Evolutionary conservation across 2,797 vertebrate genomes (phyloP), one percentile per base, ranked within the genome.

Genomic region (Paguma larvata): DNA sequence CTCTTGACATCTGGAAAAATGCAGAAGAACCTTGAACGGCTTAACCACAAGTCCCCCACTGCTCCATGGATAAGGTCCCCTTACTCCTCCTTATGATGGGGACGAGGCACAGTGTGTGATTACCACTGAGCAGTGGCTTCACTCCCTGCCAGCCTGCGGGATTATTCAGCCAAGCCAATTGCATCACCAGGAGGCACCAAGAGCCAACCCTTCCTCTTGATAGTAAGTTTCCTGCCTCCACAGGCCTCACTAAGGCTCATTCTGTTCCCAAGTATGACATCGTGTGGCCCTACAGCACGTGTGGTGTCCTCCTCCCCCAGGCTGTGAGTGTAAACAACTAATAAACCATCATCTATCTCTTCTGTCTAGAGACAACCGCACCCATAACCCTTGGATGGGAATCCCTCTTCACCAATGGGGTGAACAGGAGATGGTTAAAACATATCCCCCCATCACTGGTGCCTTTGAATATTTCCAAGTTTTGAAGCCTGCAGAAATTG

Each of bases 281-380:
- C 1, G 0, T 6, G 78, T 21, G 23, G 32, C 18, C 38, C 18
- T 13, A 11, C 10, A 1, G 2, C 6, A 14, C 4, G 9, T 18
- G 11, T 9, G 10, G 13, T 44, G 23, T 44, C 9, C 34, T 25
- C 38, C 19, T 68, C 8, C 18, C 53, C 44, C 13, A 41, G 25
- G 44, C 23, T 34, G 1, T 38, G 67, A 51, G 8, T 25, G 19
- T 34, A 21, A 18, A 53, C 82, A 25, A 30, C 38, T 15, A 12
- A 32, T 21, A 18, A 44, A 18, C 14, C 44, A 11, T 44, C 25
- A 2, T 27, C 30, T 1, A 9, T 27, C 27, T 67, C 44, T 2
- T 53, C 59, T 19, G 6, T 65, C 70, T 65, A 14, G 1, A 32
- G 10, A 19, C 46, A 44, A 6, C 15, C 59, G 5, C 18, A 48